Percentiles rank a stretch among this genome's conserved stretches.
These are phyloP conservation scores for Lateolabrax maculatus DNA, from an alignment of 2,797 vertebrate species.

Conservation along the genomic window DNA sequence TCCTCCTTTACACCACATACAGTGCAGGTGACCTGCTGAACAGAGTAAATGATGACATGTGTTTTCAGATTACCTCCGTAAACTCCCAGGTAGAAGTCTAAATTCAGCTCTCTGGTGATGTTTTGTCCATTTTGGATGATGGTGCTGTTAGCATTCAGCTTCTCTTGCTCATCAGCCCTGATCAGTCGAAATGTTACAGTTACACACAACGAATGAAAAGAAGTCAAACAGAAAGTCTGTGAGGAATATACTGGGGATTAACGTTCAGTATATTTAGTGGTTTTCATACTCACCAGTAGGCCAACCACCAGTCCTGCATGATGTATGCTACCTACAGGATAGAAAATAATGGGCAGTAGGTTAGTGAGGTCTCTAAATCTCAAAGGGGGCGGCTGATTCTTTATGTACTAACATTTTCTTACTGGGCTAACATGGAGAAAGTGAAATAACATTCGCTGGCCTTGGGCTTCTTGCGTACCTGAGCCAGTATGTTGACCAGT, in stretches of 20 bases:
- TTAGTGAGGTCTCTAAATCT: neutral
- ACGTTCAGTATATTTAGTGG: neutral
- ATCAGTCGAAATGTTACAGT: neutral
- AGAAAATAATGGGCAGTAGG: neutral
- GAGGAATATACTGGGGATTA: neutral
- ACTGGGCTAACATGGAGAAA: no score
- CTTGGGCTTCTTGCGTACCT: slow-evolving; percentile 80
- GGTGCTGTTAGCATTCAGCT: slow-evolving; percentile 49
- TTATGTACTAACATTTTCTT: neutral
- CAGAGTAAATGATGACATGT: neutral
- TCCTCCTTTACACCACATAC: neutral
- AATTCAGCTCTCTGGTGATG: slow-evolving; percentile 67
- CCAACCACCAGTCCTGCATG: slow-evolving; percentile 97
- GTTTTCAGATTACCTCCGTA: slow-evolving; percentile 76
- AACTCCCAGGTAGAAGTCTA: slow-evolving; percentile 78
- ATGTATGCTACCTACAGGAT: slow-evolving; percentile 87
- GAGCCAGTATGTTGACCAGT: slow-evolving; percentile 87
- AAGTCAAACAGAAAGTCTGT: neutral
- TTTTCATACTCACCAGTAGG: slow-evolving; percentile 88
- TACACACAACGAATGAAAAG: neutral
- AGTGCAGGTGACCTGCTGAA: neutral
- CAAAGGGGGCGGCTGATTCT: neutral
- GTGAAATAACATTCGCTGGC: neutral
- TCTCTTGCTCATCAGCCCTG: slow-evolving; percentile 81
- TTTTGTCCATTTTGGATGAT: slow-evolving; percentile 29